phyloP scores from a whole-genome alignment of 1,140 invertebrate genomes.

The Aethina tumida region DNA sequence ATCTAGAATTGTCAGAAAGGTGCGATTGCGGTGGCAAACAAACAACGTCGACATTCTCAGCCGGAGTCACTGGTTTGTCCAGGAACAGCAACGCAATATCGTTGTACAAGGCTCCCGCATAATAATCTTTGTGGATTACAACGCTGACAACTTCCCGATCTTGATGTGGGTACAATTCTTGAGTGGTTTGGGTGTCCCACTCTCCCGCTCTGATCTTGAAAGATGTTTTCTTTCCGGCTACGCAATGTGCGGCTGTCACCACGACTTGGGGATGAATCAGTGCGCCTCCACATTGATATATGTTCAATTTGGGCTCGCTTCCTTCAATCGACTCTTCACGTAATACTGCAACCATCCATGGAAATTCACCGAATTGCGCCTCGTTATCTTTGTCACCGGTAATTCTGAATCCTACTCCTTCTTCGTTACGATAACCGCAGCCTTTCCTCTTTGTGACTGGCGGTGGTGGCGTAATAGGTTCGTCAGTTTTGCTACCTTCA shows the following conservation, averaged over 20 bases:
- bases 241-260: conserved; percentile 57
- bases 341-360: conserved; percentile 71
- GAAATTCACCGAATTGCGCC: conserved; percentile 59
- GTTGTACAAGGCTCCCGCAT: conserved; percentile 48
- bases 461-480: conserved; percentile 27
- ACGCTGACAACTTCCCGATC: conserved; percentile 49
- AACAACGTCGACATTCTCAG: conserved; percentile 57
- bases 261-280: conserved; percentile 58
- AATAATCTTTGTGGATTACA: conserved; percentile 36
- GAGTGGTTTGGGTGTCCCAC: conserved; percentile 65
- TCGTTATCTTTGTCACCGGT: conserved; percentile 28
- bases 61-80: conserved; percentile 41
- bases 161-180: conserved; percentile 58
- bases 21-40: conserved; percentile 51
- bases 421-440: conserved; percentile 49
- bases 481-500: conserved; percentile 25
- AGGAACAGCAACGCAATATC: conserved; percentile 59
- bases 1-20: conserved; percentile 34
- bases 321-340: conserved; percentile 43
- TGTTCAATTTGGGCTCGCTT: conserved; percentile 43
- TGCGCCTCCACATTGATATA: conserved; percentile 63
- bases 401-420: conserved; percentile 53
- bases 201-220: conserved; percentile 55
- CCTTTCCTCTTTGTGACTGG: conserved; percentile 18
- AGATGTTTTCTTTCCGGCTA: conserved; percentile 26